A percentile compares a stretch with the other conserved stretches of the same genome.
These are phyloP conservation scores for Hiodon tergisus DNA, from an alignment of 2,113 vertebrate genomes.

Conservation along the genomic window DNA sequence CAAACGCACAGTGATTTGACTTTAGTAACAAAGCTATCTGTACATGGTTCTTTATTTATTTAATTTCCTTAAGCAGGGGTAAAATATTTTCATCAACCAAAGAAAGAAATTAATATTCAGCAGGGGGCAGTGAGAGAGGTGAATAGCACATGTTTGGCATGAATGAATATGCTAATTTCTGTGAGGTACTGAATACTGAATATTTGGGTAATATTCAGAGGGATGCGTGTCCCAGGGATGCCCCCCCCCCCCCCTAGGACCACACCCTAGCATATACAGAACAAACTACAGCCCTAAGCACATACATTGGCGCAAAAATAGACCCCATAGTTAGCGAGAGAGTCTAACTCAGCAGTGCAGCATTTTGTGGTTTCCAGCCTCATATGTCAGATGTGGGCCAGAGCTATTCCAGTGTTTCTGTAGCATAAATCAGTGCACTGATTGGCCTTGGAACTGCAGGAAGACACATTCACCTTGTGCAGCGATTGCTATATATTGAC, in stretches of 20 bases:
- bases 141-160: not conserved
- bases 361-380: not conserved
- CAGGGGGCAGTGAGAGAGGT: not conserved
- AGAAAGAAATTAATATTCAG: not conserved
- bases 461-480: conserved; percentile 13
- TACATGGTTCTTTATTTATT: too few species aligned
- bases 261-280: conserved; percentile 5
- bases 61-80: too few species aligned
- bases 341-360: conserved; percentile 2
- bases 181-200: too few species aligned
- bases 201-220: too few species aligned
- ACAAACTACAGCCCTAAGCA: not conserved
- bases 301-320: conserved; percentile 12
- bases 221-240: too few species aligned
- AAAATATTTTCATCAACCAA: not conserved
- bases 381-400: conserved; percentile 25
- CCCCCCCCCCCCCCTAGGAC: not conserved
- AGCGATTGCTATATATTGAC: conserved; percentile 45
- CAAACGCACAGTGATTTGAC: not conserved
- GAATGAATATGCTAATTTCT: too few species aligned
- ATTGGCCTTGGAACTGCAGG: conserved; percentile 18
- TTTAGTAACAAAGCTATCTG: too few species aligned
- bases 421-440: conserved; percentile 27
- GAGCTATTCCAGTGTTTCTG: not conserved
- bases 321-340: conserved; percentile 18